Conservation (phyloP, 2,888 invertebrate genomes). For the Lacanobia oleracea region DNA sequence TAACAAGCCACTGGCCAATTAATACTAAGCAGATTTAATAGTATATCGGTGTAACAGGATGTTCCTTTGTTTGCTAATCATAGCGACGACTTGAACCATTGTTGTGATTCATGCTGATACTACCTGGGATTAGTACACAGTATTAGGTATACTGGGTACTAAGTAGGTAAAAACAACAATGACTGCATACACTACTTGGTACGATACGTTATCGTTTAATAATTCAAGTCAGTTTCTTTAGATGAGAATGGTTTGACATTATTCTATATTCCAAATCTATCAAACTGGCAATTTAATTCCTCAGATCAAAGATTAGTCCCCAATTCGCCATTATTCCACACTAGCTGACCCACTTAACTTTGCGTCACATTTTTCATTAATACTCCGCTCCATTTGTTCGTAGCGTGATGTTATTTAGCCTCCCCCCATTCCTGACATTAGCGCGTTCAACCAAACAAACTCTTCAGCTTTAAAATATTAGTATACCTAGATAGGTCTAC, state of each 20-base stretch:
- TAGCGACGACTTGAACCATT: constrained; percentile 25
- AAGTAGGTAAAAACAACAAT: constrained; percentile 10
- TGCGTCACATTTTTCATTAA: no score
- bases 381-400: no score
- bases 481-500: no score
- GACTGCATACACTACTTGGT: not conserved
- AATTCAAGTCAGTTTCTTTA: no score
- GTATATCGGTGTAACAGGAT: constrained; percentile 45
- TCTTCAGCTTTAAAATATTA: no score
- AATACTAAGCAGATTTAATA: constrained; percentile 16
- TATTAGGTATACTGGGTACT: not conserved
- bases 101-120: constrained; percentile 21
- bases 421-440: no score
- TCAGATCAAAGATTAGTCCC: not conserved
- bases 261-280: no score
- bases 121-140: not conserved
- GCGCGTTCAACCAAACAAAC: no score
- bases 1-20: constrained; percentile 2
- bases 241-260: no score
- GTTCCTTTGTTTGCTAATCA: constrained; percentile 45
- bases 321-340: no score
- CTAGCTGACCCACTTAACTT: no score
- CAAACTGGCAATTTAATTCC: not conserved
- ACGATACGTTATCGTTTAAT: not conserved
- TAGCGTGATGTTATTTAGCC: no score